Base-by-base conservation (phyloP, 1,140 invertebrate genomes). In the Macrosteles quadrilineatus region DNA sequence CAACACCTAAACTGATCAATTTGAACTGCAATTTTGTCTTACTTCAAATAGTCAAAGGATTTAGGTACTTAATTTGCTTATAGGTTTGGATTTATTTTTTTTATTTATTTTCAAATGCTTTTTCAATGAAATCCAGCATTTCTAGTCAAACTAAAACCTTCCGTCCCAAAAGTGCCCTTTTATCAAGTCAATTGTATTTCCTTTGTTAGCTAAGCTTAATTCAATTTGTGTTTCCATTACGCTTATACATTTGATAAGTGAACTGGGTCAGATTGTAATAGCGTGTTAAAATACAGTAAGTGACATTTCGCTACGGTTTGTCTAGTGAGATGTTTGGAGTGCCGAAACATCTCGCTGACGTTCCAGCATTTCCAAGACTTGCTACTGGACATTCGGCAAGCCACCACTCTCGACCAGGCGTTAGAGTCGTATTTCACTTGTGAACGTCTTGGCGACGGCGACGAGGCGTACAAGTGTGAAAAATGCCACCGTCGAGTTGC, bases 331-430 rank as follows among this genome's bases (percentile, higher is more conserved):
- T 96, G 93, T 80, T 81, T 94, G 30, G 84, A 90, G 50, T 96
- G 94, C 79, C 85, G 87, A 63, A 88, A 93, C 78, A 87, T 94
- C 47, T 95, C 92, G 45, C 94, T 92, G 23, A 95, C 93, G 43
- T 95, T 95, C 81, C 92, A 94, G 80, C 93, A 95, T 83, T 94
- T 95, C 80, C 83, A 92, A 87, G 96, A 98, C 82, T 83, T 98
- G 71, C 85, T 96, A 72, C 83, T 98, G 71, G 96, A 98, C 81
- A 96, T 98, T 75, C 86, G 92, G 76, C 91, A 92, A 82, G 90
- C 90, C 36, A 87, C 86, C 71, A 90, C 90, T 45, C 78, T 96
- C 43, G 91, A 94, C 76, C 92, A 95, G 79, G 93, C 92, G 6
- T 82, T 96, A 68, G 86, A 89, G 71, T 85, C 86, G 57, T 94